Conservation (phyloP, 2,797 vertebrate genomes). For the Dryobates pubescens region DNA sequence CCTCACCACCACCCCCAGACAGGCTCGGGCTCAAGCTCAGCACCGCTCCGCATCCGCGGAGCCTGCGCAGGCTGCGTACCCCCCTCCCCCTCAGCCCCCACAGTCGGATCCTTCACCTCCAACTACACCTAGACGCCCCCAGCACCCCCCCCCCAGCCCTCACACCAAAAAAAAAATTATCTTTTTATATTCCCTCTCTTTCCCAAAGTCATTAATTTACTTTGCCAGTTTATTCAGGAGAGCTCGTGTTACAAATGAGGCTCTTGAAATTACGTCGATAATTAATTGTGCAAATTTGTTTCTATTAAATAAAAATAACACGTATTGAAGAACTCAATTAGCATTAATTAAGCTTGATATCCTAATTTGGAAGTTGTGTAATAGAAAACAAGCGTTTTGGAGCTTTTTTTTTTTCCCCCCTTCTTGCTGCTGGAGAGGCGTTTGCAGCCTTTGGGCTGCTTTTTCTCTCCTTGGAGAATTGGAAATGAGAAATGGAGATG, state of each 20-base stretch:
- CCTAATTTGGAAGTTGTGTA: slow-evolving; percentile 99
- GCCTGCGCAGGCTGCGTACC: background rate
- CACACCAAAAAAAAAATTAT: background rate
- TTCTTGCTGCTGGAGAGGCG: slow-evolving; percentile 90
- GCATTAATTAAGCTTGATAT: slow-evolving; percentile 99
- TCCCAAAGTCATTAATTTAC: slow-evolving; percentile 78
- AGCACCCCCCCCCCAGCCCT: background rate
- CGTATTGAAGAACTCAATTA: slow-evolving; percentile 99
- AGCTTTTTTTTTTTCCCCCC: slow-evolving; percentile 76
- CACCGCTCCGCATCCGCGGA: background rate
- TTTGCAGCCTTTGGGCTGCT: slow-evolving; percentile 95
- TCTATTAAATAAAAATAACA: slow-evolving; percentile 99
- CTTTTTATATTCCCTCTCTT: slow-evolving; percentile 34
- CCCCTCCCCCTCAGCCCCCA: background rate
- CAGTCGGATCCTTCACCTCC: background rate
- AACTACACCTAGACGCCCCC: background rate
- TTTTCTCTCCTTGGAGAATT: slow-evolving; percentile 96
- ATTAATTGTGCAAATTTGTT: slow-evolving; percentile 99
- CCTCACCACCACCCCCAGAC: no score
- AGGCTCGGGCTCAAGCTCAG: background rate
- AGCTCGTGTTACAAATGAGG: slow-evolving; percentile 91
- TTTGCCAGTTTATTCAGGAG: slow-evolving; percentile 79
- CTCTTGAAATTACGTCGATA: slow-evolving; percentile 97
- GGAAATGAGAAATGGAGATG: slow-evolving; percentile 99
- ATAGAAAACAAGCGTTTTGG: slow-evolving; percentile 98